A percentile compares a stretch with the other conserved stretches of the same genome.
Evolutionary conservation across 2,113 vertebrate genomes (phyloP).

Genomic region (Chaetops frenatus): DNA sequence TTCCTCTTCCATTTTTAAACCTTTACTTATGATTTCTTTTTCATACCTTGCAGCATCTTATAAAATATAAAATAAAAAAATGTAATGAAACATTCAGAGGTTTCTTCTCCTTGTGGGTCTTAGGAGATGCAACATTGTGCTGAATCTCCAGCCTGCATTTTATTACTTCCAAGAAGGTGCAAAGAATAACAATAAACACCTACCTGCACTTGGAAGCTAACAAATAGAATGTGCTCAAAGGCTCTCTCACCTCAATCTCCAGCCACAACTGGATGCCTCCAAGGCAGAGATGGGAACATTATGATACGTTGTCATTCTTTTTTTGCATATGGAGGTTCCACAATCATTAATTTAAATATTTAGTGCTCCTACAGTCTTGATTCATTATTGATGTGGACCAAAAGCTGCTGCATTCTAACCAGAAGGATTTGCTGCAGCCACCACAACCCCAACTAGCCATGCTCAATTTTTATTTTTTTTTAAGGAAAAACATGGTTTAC

Average conservation of each 20-base stretch:
- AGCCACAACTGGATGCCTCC: background rate
- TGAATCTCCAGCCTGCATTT: constrained; percentile 55
- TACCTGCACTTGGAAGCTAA: background rate
- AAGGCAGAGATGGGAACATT: background rate
- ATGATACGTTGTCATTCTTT: background rate
- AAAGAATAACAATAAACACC: constrained; percentile 58
- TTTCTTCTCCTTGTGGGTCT: constrained; percentile 61
- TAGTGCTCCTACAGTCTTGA: background rate
- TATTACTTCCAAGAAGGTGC: constrained; percentile 50
- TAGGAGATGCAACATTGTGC: constrained; percentile 30
- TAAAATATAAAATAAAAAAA: constrained; percentile 74
- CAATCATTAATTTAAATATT: background rate
- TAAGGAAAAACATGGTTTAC: background rate
- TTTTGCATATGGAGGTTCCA: background rate
- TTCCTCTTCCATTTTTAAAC: constrained; percentile 54
- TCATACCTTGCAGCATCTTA: constrained; percentile 58
- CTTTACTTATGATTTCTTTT: constrained; percentile 62
- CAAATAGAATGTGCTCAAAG: background rate
- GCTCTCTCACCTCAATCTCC: background rate
- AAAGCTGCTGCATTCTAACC: background rate
- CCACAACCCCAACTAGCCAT: background rate
- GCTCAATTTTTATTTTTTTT: background rate
- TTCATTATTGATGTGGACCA: background rate
- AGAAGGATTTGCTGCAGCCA: background rate
- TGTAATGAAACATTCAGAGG: constrained; percentile 69